Percentiles rank a stretch among this genome's conserved stretches.
These are phyloP conservation scores for Aegotheles bennettii DNA, from an alignment of 2,113 vertebrate genomes.

Conservation along the genomic window DNA sequence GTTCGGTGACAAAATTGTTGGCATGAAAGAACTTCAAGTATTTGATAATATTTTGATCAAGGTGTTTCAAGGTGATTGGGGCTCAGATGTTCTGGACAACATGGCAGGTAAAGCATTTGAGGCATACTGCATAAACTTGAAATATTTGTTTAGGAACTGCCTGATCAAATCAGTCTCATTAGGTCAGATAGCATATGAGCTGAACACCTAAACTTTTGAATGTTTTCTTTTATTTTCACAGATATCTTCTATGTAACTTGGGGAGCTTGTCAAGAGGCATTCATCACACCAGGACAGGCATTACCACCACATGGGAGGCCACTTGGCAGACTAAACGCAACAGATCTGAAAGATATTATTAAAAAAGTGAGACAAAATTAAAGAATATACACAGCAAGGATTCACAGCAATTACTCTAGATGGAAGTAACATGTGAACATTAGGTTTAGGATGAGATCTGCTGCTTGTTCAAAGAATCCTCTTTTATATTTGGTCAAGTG, in stretches of 20 bases:
- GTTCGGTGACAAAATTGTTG: slow-evolving; percentile 92
- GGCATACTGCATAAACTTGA: neutral
- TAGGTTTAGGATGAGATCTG: neutral
- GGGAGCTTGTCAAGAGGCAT: slow-evolving; percentile 77
- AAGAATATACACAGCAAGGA: neutral
- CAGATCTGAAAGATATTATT: slow-evolving; percentile 87
- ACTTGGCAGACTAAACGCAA: slow-evolving; percentile 82
- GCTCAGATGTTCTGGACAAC: slow-evolving; percentile 85
- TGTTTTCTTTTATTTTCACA: slow-evolving; percentile 55
- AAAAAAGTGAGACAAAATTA: slow-evolving; percentile 79
- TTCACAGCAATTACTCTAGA: neutral
- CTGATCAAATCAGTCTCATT: neutral
- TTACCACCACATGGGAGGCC: slow-evolving; percentile 88
- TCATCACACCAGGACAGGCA: slow-evolving; percentile 76
- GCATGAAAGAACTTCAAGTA: slow-evolving; percentile 79
- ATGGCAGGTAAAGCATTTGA: slow-evolving; percentile 82
- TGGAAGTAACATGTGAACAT: neutral
- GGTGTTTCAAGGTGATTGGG: slow-evolving; percentile 89
- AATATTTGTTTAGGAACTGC: neutral
- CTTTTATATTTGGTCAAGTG: neutral
- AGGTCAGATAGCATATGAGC: neutral
- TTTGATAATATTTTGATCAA: slow-evolving; percentile 91
- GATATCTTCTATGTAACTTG: slow-evolving; percentile 92
- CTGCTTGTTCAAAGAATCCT: neutral
- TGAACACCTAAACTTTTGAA: neutral